Percentiles rank a stretch among this genome's conserved stretches.
Evolutionary conservation across 1,140 invertebrate species (phyloP).

Genomic region (Drosophila oshimai): DNA sequence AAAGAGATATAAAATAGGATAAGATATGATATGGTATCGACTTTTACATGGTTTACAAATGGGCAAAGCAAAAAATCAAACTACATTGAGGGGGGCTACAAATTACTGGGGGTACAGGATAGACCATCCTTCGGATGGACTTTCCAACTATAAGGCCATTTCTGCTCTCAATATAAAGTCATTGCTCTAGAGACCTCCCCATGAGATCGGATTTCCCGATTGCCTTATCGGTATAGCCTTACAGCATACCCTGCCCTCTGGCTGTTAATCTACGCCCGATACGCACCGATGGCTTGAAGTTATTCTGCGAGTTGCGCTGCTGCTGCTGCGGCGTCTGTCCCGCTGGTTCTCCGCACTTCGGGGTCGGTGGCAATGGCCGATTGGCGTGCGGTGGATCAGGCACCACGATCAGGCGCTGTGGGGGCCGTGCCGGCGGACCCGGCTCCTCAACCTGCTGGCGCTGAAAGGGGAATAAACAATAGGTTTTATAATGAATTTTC

Average conservation of each 20-base stretch:
- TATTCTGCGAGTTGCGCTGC: conserved; percentile 90
- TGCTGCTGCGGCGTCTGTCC: conserved; percentile 85
- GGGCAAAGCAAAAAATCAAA: conserved; percentile 5
- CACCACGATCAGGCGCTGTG: conserved; percentile 93
- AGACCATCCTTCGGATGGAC: not conserved
- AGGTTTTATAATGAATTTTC: too few species aligned
- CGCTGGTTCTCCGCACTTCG: conserved; percentile 83
- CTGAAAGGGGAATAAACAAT: conserved; percentile 68
- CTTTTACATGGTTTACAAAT: conserved; percentile 21
- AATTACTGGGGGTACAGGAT: not conserved
- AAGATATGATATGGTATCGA: conserved; percentile 42
- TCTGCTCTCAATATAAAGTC: not conserved
- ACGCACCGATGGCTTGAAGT: conserved; percentile 92
- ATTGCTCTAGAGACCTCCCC: conserved; percentile 31
- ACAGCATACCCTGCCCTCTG: conserved; percentile 4
- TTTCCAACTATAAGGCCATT: not conserved
- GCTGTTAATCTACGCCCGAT: conserved; percentile 23
- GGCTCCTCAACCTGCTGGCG: conserved; percentile 87
- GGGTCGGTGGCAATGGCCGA: conserved; percentile 93
- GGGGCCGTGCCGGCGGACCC: conserved; percentile 91
- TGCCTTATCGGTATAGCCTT: conserved; percentile 6
- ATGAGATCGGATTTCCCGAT: conserved; percentile 16
- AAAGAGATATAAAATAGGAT: conserved; percentile 66
- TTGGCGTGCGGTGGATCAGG: conserved; percentile 85
- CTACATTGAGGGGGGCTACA: conserved; percentile 5